Percentiles rank a stretch among this genome's conserved stretches.
phyloP scores from a whole-genome alignment of 2,113 vertebrate species.

The Malurus alboscapulatus region DNA sequence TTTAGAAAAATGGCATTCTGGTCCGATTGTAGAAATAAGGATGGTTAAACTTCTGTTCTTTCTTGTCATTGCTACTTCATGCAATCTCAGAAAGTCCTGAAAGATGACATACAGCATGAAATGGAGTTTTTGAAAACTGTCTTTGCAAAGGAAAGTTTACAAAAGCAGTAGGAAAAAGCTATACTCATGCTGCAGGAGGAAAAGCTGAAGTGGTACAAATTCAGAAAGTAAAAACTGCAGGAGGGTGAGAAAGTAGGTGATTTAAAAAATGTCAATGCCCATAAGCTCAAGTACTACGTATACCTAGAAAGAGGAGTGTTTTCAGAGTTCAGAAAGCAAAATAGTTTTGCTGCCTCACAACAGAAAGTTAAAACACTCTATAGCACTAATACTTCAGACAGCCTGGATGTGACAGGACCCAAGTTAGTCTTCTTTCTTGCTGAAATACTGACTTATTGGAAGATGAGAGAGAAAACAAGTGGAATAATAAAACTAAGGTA shows the following conservation, averaged over 20 bases:
- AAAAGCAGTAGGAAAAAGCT: not conserved
- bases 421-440: not conserved
- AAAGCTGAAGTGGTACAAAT: not conserved
- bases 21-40: not conserved
- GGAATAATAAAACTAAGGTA: not conserved
- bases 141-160: not conserved
- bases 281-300: not conserved
- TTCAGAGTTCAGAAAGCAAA: not conserved
- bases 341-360: not conserved
- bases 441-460: not conserved
- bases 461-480: not conserved
- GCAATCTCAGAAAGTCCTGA: not conserved
- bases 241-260: not conserved
- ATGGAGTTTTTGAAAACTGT: not conserved
- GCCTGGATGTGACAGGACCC: not conserved
- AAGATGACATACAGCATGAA: not conserved
- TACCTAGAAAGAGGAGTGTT: not conserved
- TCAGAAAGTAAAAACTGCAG: accelerated
- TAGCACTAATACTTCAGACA: not conserved
- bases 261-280: not conserved
- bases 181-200: not conserved
- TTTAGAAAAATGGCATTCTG: not conserved
- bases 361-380: not conserved
- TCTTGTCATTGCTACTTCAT: not conserved
- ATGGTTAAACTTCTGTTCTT: not conserved